Base-by-base conservation (phyloP, 2,888 invertebrate species). In the Erpobdella octoculata region DNA sequence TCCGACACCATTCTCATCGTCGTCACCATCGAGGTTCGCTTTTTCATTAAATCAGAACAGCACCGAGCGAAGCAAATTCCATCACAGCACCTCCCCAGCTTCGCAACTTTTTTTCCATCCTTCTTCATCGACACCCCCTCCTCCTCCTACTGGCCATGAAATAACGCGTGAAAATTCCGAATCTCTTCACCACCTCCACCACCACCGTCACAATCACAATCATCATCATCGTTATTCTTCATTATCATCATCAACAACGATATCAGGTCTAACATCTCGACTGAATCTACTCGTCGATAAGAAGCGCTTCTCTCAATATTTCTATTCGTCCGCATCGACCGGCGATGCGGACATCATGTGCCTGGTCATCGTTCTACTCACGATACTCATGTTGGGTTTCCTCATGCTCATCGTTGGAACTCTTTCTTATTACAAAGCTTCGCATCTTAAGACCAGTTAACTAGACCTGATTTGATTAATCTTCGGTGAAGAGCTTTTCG, bases 291-390 rank as follows among this genome's bases (percentile, higher is more conserved):
- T n/a, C 31, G 31, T 37, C 38, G 41, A n/a, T 41, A 25, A 15
- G 21, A 36, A 2, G 66, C 25, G 28, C 15, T 37, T 28, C 31
- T 8, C 38, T 66, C 46, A 28, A 9, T 41, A 41, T 31, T 37
- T 41, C 36, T 31, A 38, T 31, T 36, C 18, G 35, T 65, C 46
- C 31, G 37, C 1, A 31, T 37, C 46, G 38, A n/a, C 38, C 46
- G 46, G 46, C n/a, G 28, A n/a, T 21, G 18, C 46, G n/a, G 35
- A 25, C 58, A 28, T 70, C 38, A 25, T 36, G 36, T 36, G 33
- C 65, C 33, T 65, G 36, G 37, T 65, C 65, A 65, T 36, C 33
- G 37, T 65, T 38, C 33, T 65, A 35, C 33, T 65, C 65, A 65
- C 36, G 36, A 37, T 65, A 18, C 33, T 65, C 65, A 65, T 65